Percentiles rank a stretch among this genome's conserved stretches.
Evolutionary conservation across 2,888 invertebrate genomes (phyloP).

Genomic region (Drosophila mimetica): DNA sequence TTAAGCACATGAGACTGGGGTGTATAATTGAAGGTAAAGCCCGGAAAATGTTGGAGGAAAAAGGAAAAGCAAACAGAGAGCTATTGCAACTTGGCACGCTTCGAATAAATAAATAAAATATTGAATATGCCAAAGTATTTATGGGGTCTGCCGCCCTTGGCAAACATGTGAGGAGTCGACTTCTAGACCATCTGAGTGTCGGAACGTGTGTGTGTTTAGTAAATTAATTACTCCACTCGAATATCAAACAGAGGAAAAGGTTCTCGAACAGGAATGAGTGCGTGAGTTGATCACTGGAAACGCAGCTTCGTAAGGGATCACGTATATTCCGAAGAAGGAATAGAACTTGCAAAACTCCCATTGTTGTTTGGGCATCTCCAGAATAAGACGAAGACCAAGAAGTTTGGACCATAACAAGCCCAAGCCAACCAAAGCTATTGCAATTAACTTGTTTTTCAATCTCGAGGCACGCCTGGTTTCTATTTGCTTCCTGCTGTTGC

Average conservation of each 20-base stretch:
- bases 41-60: not conserved
- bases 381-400: conserved; percentile 14
- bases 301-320: not conserved
- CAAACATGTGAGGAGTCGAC: conserved; percentile 4
- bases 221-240: conserved; percentile 76
- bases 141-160: conserved; percentile 34
- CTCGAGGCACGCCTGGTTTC: conserved; percentile 65
- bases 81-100: conserved; percentile 65
- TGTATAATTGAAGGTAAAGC: conserved; percentile 2
- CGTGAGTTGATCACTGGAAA: conserved; percentile 7
- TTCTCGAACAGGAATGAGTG: too few species aligned
- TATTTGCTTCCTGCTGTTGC: conserved; percentile 55
- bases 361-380: conserved; percentile 61
- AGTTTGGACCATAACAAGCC: conserved; percentile 5
- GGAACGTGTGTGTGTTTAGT: conserved; percentile 46
- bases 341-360: conserved; percentile 53
- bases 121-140: conserved; percentile 68
- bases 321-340: conserved; percentile 49
- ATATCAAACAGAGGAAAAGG: conserved; percentile 36
- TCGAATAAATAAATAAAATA: conserved; percentile 70
- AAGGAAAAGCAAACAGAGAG: conserved; percentile 1
- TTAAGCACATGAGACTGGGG: conserved; percentile 66
- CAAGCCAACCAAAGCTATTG: conserved; percentile 49
- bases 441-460: conserved; percentile 79
- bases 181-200: not conserved